Conservation (phyloP, 2,888 invertebrate species). For the Liopterus haemorrhoidalis region DNA sequence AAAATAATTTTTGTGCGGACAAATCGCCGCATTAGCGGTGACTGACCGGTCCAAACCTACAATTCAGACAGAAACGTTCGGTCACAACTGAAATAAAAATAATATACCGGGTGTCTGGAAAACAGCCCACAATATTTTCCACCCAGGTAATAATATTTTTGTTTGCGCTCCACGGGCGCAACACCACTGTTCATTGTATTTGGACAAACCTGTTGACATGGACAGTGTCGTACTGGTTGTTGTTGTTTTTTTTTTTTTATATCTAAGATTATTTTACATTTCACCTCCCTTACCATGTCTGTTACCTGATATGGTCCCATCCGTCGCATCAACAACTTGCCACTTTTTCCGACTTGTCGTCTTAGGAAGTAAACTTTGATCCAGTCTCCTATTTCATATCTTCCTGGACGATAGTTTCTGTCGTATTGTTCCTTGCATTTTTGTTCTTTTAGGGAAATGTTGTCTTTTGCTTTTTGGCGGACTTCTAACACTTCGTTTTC, state of each 20-base stretch:
- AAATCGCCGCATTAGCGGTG: too few species aligned
- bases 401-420: constrained; percentile 26
- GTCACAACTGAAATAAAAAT: too few species aligned
- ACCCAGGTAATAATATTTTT: too few species aligned
- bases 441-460: constrained; percentile 24
- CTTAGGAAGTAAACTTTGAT: constrained; percentile 31
- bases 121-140: too few species aligned
- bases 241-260: too few species aligned
- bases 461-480: constrained; percentile 21
- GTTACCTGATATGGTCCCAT: constrained; percentile 29
- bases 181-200: constrained; percentile 29
- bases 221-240: constrained; percentile 6
- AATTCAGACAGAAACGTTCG: too few species aligned
- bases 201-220: constrained; percentile 27
- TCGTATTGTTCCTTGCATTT: constrained; percentile 30
- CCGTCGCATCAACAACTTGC: constrained; percentile 30
- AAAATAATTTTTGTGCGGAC: too few species aligned
- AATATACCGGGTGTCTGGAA: too few species aligned
- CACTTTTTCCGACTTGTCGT: constrained; percentile 29
- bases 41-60: too few species aligned
- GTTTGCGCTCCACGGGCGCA: too few species aligned
- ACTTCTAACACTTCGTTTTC: constrained; percentile 6
- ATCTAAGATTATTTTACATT: constrained; percentile 24
- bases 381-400: constrained; percentile 26
- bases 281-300: constrained; percentile 25